Conservation (phyloP, 1,140 invertebrate genomes). For the Babylonia areolata region DNA sequence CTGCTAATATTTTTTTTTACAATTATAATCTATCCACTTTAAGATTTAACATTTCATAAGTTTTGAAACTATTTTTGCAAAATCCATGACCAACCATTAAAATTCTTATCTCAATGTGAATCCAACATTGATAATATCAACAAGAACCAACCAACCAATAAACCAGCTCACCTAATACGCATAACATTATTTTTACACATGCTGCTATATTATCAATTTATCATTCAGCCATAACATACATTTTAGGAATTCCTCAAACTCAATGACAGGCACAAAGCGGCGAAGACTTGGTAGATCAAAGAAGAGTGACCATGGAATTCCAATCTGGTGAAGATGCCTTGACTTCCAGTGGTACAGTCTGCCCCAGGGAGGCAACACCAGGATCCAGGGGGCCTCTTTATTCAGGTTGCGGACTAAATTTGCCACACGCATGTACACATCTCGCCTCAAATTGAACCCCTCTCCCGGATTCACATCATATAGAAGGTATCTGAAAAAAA, state of each 20-base stretch:
- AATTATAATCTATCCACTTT: too few species aligned
- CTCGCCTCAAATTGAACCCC: conserved; percentile 96
- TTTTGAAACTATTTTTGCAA: too few species aligned
- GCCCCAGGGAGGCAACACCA: conserved; percentile 91
- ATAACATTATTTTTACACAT: too few species aligned
- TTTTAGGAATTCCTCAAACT: conserved; percentile 88
- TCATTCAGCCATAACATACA: too few species aligned
- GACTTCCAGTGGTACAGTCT: conserved; percentile 93
- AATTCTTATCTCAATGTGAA: too few species aligned
- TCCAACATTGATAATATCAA: too few species aligned
- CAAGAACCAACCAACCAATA: too few species aligned
- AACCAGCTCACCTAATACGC: too few species aligned
- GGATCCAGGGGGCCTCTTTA: conserved; percentile 77
- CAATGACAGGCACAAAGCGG: conserved; percentile 89
- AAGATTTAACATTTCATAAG: too few species aligned
- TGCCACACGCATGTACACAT: conserved; percentile 95
- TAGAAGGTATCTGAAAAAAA: conserved; percentile 79
- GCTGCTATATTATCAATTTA: too few species aligned
- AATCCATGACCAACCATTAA: too few species aligned
- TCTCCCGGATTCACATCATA: conserved; percentile 96
- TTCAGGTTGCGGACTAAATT: conserved; percentile 84
- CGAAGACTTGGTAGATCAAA: conserved; percentile 90
- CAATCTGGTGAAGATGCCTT: conserved; percentile 77
- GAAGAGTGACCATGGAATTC: conserved; percentile 87
- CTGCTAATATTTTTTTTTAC: too few species aligned